Conservation (phyloP, 2,888 invertebrate species). For the Trissoscelio sp. region DNA sequence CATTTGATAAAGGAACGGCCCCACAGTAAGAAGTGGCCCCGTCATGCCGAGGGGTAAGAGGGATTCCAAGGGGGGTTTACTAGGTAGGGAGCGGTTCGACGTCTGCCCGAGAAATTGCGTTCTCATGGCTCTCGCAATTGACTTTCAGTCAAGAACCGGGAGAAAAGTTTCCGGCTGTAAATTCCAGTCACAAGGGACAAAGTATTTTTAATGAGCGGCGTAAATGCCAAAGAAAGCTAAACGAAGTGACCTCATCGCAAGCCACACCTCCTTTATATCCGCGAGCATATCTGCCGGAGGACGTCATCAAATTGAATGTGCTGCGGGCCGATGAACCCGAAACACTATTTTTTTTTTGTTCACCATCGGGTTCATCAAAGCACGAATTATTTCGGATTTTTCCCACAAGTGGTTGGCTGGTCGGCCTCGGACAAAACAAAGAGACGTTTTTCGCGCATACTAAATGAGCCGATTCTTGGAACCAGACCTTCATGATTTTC, state of each 20-base stretch:
- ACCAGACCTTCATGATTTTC: not conserved
- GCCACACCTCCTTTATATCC: constrained; percentile 40
- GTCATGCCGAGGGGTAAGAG: constrained; percentile 22
- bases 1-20: constrained; percentile 25
- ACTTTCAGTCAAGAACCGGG: constrained; percentile 29
- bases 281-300: constrained; percentile 16
- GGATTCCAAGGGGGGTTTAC: not conserved
- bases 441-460: constrained; percentile 1
- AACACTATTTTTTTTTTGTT: not conserved
- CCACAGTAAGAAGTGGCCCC: constrained; percentile 30
- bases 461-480: constrained; percentile 5
- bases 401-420: too few relatives aligned
- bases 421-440: not conserved
- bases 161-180: constrained; percentile 47
- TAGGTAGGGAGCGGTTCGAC: not conserved
- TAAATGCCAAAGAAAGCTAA: constrained; percentile 42
- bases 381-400: too few relatives aligned
- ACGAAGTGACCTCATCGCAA: constrained; percentile 19
- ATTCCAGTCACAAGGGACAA: constrained; percentile 51
- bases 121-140: constrained; percentile 41
- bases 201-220: constrained; percentile 66
- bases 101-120: constrained; percentile 33
- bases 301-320: constrained; percentile 46
- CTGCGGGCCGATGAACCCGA: constrained; percentile 13
- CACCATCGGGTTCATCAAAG: constrained; percentile 10